A percentile compares a stretch with the other conserved stretches of the same genome.
Conservation (phyloP, 92 coral and sea anemone species). For the Zoanthus sansibaricus region DNA sequence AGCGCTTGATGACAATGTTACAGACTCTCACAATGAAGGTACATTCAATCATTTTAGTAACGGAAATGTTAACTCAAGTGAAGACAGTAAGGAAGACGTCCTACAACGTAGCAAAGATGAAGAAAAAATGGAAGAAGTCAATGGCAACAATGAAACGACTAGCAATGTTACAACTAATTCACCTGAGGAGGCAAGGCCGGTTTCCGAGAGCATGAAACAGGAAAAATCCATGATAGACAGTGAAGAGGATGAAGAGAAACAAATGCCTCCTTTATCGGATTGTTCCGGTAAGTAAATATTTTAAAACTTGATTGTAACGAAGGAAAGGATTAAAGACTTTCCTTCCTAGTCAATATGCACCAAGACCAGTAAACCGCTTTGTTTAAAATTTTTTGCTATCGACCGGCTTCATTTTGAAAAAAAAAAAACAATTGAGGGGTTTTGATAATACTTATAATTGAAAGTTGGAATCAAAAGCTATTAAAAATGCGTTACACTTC, state of each 20-base stretch:
- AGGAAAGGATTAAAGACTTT: too few species aligned
- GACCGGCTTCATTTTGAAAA: too few species aligned
- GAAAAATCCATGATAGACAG: not conserved
- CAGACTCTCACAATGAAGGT: not conserved
- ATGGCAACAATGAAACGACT: not conserved
- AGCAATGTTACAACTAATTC: not conserved
- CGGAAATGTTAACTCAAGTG: not conserved
- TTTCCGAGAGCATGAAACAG: not conserved
- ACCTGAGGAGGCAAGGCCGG: not conserved
- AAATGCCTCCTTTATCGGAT: conserved; percentile 34
- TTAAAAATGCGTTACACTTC: too few species aligned
- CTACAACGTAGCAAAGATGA: not conserved
- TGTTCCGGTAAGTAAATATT: conserved; percentile 4
- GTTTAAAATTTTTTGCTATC: too few species aligned
- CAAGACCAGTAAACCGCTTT: too few species aligned
- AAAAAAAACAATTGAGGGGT: too few species aligned
- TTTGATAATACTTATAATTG: too few species aligned
- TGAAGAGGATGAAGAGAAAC: not conserved
- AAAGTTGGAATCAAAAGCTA: too few species aligned
- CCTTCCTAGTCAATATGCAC: too few species aligned
- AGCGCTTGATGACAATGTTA: not conserved
- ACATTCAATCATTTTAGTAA: not conserved
- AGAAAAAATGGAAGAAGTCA: not conserved
- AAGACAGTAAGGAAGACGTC: not conserved
- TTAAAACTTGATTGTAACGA: not conserved